Evolutionary conservation across 2,113 vertebrate genomes (phyloP), one percentile per base, ranked within the genome.

Genomic region (Galbula dea): DNA sequence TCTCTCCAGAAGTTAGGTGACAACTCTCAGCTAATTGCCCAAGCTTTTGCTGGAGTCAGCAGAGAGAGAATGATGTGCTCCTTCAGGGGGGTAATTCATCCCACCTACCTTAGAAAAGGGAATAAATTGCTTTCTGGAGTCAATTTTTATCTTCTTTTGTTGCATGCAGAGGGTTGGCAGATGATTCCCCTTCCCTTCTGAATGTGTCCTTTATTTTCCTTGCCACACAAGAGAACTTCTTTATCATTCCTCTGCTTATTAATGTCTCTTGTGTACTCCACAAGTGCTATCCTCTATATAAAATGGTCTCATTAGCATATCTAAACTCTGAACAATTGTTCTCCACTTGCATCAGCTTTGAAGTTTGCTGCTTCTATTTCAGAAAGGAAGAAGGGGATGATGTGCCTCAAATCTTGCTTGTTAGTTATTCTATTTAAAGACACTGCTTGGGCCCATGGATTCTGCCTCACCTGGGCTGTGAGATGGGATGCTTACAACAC

Each of bases 291-390:
- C 55, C 69, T 73, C 82, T 89, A 39, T 89, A 69, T 76, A 73
- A 95, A 91, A 66, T 55, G n/a, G 63, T 32, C 63, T 91, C 34
- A 94, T 96, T 96, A 95, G 69, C 88, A 95, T 94, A 91, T 54
- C 85, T 95, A 80, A 95, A 95, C 82, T 91, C 79, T 74, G 79
- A 96, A 57, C 85, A 88, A 88, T 96, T 94, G 67, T 94, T 95
- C 93, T 88, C 59, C 48, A 4, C 83, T 89, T 89, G 51, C 79
- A 88, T 93, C 94, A 94, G 82, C 92, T 96, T 89, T 94, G 88
- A 96, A 95, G 82, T 88, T 93, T 89, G 71, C 93, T 88, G 72
- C 82, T 95, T 94, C 92, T 95, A 80, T 95, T 96, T 96, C 83
- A 93, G 75, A 66, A 83, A n/a, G 49, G 46, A 93, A 89, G 87